Evolutionary conservation across 1,140 invertebrate genomes (phyloP).

Genomic region (Eupeodes corollae): DNA sequence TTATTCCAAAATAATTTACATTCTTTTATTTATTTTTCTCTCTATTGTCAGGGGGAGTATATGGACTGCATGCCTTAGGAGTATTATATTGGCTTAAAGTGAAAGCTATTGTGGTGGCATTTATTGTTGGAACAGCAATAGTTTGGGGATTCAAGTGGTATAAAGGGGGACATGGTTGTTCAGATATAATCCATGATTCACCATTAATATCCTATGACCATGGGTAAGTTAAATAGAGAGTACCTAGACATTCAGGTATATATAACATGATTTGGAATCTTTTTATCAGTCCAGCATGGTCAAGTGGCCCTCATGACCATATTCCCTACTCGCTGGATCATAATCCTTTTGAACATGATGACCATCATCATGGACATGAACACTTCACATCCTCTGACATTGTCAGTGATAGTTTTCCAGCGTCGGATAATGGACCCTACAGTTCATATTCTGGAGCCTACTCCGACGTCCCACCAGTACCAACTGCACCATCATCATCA

Average conservation of each 20-base stretch:
- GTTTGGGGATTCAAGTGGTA: slow-evolving; percentile 15
- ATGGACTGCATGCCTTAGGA: slow-evolving; percentile 21
- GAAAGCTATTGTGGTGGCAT: slow-evolving; percentile 31
- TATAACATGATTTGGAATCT: slow-evolving; percentile 14
- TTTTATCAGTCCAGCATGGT: slow-evolving; percentile 9
- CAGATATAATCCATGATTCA: background rate
- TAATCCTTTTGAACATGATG: slow-evolving; percentile 5
- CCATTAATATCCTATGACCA: slow-evolving; percentile 27
- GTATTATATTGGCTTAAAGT: slow-evolving; percentile 35
- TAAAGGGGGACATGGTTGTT: background rate
- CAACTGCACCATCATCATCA: slow-evolving; percentile 11
- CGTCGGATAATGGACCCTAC: slow-evolving; percentile 18
- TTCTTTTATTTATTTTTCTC: too few species aligned
- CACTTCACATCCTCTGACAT: slow-evolving; percentile 1
- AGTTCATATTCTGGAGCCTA: slow-evolving; percentile 22
- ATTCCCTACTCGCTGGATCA: slow-evolving; percentile 26
- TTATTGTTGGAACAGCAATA: slow-evolving; percentile 30
- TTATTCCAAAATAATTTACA: too few species aligned
- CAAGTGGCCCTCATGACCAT: slow-evolving; percentile 17
- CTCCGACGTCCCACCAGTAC: slow-evolving; percentile 7
- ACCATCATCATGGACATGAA: background rate
- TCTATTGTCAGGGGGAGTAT: background rate
- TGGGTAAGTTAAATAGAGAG: slow-evolving; percentile 15
- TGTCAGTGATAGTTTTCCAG: slow-evolving; percentile 18
- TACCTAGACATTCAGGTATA: background rate